Evolutionary conservation across 2,797 vertebrate genomes (phyloP).

Genomic region (Rachycentron canadum): DNA sequence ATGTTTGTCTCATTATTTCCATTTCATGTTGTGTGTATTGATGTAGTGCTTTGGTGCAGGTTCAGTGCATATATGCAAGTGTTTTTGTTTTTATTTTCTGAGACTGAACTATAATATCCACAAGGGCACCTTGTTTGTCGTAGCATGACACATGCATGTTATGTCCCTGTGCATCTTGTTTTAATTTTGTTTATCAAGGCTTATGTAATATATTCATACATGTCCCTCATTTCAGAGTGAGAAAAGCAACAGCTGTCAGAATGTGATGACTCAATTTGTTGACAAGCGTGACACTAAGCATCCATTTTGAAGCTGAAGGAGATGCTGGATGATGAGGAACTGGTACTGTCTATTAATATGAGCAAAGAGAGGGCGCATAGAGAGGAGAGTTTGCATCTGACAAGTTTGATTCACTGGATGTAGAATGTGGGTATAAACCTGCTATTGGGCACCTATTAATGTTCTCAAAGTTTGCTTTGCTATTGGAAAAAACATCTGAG

Average conservation of each 20-base stretch:
- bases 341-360: constrained; percentile 73
- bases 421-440: no score
- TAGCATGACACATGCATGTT: not conserved
- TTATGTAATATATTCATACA: constrained; percentile 50
- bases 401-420: not conserved
- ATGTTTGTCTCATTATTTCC: not conserved
- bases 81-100: constrained; percentile 4
- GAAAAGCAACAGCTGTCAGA: constrained; percentile 73
- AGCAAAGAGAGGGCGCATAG: constrained; percentile 36
- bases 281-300: constrained; percentile 76
- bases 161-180: constrained; percentile 17
- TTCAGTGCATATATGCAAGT: not conserved
- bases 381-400: constrained; percentile 15
- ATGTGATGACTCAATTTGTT: constrained; percentile 80
- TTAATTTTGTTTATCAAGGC: constrained; percentile 29
- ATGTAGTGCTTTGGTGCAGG: not conserved
- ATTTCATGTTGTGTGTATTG: not conserved
- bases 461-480: no score
- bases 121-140: constrained; percentile 32
- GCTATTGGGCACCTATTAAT: no score
- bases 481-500: no score
- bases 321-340: constrained; percentile 73
- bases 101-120: constrained; percentile 12
- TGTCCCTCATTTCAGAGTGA: constrained; percentile 25
- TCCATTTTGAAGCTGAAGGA: constrained; percentile 75